Evolutionary conservation across 2,888 invertebrate genomes (phyloP).

Genomic region (Nomada fabriciana): DNA sequence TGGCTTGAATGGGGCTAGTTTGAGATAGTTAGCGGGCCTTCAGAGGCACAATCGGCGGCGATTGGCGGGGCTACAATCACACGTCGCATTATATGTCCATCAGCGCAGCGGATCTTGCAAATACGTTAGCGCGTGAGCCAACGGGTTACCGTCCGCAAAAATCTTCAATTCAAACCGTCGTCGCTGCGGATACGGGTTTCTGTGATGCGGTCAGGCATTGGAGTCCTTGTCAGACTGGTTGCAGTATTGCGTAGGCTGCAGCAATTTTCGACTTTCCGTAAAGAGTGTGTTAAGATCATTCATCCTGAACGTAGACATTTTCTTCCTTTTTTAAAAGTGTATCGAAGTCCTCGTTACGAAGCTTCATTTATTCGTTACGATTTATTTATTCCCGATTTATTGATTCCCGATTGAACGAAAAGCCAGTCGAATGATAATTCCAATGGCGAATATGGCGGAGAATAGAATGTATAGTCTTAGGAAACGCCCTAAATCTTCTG

Average conservation of each 20-base stretch:
- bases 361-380: too few relatives aligned
- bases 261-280: not conserved
- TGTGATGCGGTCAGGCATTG: constrained; percentile 39
- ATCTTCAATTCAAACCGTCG: constrained; percentile 70
- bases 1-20: constrained; percentile 83
- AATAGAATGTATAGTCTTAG: not conserved
- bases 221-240: constrained; percentile 32
- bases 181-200: constrained; percentile 42
- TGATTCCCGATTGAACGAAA: not conserved
- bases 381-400: too few relatives aligned
- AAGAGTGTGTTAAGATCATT: not conserved
- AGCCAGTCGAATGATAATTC: not conserved
- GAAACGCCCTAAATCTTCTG: constrained; percentile 3
- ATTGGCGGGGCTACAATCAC: constrained; percentile 84
- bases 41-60: constrained; percentile 83
- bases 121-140: constrained; percentile 75
- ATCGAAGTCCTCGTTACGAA: too few relatives aligned
- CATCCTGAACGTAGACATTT: too few relatives aligned
- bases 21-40: constrained; percentile 84
- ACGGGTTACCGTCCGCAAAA: constrained; percentile 74
- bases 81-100: constrained; percentile 82
- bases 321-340: too few relatives aligned
- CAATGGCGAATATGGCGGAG: not conserved
- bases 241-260: not conserved
- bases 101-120: constrained; percentile 79